Evolutionary conservation across 2,797 vertebrate genomes (phyloP), one percentile per base, ranked within the genome.

Genomic region (Melopsittacus undulatus): DNA sequence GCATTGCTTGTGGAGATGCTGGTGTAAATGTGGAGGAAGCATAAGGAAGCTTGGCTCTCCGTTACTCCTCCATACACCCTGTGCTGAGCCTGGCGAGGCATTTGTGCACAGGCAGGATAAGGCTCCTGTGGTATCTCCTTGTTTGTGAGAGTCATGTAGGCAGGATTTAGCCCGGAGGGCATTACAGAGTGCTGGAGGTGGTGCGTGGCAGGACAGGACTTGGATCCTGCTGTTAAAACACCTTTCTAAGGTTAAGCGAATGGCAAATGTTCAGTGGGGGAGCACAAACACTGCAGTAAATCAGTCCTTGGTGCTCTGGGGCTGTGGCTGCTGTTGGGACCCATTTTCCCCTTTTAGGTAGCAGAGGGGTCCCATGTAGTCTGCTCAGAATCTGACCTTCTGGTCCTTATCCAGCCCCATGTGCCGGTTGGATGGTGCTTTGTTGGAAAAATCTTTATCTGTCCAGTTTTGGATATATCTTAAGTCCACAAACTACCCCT

Each of bases 21-120:
- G 29, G 26, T 56, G 34, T 43, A 62, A 42, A 75, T 36, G 42
- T 68, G 69, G 62, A 56, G 68, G 51, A 45, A 88, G 57, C 66
- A 17, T 21, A 4, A 49, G 42, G 42, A 38, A 64, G 45, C 57
- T 11, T 11, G 27, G 21, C 30, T 51, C 34, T 81, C 59, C 2
- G 0, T 67, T 80, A 56, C 52, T 73, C 9, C 43, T 74, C 73
- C 23, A 5, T 7, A 11, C 5, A 4, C 64, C 7, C 49, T 85
- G 11, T 0, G 3, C 27, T 1, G 27, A 79, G 42, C 20, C 72
- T 42, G 36, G 19, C 0, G 1, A 69, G 29, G 11, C 21, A 7
- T 34, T 23, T 83, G 67, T 38, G 10, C 0, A 4, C 1, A 62
- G 64, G 45, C 19, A 82, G 54, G 69, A 80, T 34, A 45, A 29